Base-by-base conservation (phyloP, 2,113 vertebrate species). In the Lampris megalopsis region DNA sequence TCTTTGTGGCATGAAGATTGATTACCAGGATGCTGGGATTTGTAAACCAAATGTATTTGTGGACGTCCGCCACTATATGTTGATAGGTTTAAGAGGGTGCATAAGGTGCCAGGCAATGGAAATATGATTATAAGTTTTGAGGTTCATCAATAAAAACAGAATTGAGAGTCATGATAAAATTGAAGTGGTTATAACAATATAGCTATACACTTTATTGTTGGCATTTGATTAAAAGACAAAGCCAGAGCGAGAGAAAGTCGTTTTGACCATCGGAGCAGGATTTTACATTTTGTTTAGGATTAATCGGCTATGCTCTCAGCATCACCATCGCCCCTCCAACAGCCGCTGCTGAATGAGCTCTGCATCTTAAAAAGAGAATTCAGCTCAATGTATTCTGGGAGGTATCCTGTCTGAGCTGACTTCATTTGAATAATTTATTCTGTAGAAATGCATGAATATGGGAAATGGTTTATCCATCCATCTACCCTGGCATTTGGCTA, bases 361-460 rank as follows among this genome's bases (percentile, higher is more conserved):
- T 57, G 80, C 61, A 82, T 82, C 79, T 69, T 40, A 80, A 75
- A 86, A 81, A 87, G 67, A 80, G 47, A 68, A 63, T 86, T 77
- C 85, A 84, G 62, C 37, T 69, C 76, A 79, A 83, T 75, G 80
- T 87, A 75, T 80, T 76, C 80, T 84, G 66, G 81, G 76, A 68
- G 82, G 75, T 80, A 75, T 81, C 80, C 81, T 82, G 79, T 66
- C 74, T 62, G 40, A 57, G 48, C 70, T 76, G 86, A 91, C 90
- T 91, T 83, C 53, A 92, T 92, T 90, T 90, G 84, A 94, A 94
- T 92, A 93, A 91, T 85, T 89, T 75, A 80, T 62, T 83, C 63
- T 59, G 54, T 38, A 66, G 84, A 91, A 88, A 79, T 61, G 84
- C 69, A 65, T 76, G 76, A 77, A 88, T 81, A 89, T 89, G 79